Percentiles rank a stretch among this genome's conserved stretches.
Conservation (phyloP, 2,888 invertebrate genomes). For the Ophonus ardosiacus region DNA sequence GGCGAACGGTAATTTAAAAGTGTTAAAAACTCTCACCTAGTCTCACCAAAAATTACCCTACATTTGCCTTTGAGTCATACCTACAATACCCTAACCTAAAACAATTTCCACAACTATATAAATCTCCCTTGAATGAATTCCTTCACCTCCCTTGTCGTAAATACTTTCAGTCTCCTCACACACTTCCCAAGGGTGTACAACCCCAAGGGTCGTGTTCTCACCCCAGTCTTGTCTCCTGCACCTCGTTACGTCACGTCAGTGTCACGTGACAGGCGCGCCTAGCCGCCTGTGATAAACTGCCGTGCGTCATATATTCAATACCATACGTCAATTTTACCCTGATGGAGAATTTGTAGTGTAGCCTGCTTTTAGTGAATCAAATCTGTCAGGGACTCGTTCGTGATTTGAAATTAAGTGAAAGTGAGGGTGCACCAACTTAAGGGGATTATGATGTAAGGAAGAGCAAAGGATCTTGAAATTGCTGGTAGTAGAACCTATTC, state of each 20-base stretch:
- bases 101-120: background rate
- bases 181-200: slow-evolving; percentile 15
- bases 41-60: too few relatives aligned
- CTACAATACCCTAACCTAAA: background rate
- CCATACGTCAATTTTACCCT: slow-evolving; percentile 54
- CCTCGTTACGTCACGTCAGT: slow-evolving; percentile 16
- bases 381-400: slow-evolving; percentile 35
- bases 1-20: too few relatives aligned
- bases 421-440: background rate
- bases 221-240: background rate
- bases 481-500: background rate
- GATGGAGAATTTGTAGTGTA: slow-evolving; percentile 50
- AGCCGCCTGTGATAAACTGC: slow-evolving; percentile 39
- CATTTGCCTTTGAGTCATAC: too few relatives aligned
- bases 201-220: slow-evolving; percentile 8
- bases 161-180: slow-evolving; percentile 1
- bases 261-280: slow-evolving; percentile 32
- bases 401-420: slow-evolving; percentile 19
- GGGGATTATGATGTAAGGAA: background rate
- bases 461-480: background rate
- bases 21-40: too few relatives aligned
- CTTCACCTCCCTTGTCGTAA: slow-evolving; percentile 1
- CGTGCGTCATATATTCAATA: slow-evolving; percentile 51
- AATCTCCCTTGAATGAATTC: background rate
- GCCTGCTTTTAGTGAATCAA: slow-evolving; percentile 28